Evolutionary conservation across 2,113 vertebrate genomes (phyloP).

Genomic region (Cnemophilus loriae): DNA sequence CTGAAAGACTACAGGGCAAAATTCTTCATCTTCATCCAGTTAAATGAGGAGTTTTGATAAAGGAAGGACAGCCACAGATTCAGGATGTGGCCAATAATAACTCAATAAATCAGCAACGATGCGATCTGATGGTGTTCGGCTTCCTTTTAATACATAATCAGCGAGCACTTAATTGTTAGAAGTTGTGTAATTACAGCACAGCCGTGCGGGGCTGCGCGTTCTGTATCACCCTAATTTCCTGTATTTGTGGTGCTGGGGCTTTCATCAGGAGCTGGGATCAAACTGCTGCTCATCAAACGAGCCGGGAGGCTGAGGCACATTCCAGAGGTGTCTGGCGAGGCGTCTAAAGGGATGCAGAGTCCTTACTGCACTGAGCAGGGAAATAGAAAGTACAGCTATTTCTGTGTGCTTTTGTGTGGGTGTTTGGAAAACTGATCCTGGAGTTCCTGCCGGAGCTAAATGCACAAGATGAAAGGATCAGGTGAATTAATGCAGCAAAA

Average conservation of each 20-base stretch:
- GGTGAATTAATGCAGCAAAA: not conserved
- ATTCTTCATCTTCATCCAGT: slow-evolving; percentile 1
- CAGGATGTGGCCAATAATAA: slow-evolving; percentile 19
- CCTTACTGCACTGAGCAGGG: not conserved
- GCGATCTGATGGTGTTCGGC: not conserved
- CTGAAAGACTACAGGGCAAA: slow-evolving; percentile 12
- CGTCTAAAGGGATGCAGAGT: rapidly evolving
- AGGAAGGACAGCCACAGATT: not conserved
- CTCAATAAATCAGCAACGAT: slow-evolving; percentile 4
- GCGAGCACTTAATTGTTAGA: not conserved
- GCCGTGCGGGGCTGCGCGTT: not conserved
- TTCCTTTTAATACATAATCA: slow-evolving; percentile 28
- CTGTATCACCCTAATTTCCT: not conserved
- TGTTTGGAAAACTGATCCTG: not conserved
- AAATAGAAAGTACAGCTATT: rapidly evolving
- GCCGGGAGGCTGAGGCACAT: not conserved
- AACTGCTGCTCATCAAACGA: not conserved
- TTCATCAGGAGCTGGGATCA: not conserved
- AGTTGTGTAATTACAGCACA: not conserved
- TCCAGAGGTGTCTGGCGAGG: not conserved
- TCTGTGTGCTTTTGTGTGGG: rapidly evolving
- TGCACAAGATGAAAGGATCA: rapidly evolving
- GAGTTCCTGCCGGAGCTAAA: rapidly evolving
- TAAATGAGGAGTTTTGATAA: not conserved
- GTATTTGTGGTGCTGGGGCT: not conserved